A percentile compares a stretch with the other conserved stretches of the same genome.
These are phyloP conservation scores for Formica aserva DNA, from an alignment of 2,888 invertebrate species.

Conservation along the genomic window DNA sequence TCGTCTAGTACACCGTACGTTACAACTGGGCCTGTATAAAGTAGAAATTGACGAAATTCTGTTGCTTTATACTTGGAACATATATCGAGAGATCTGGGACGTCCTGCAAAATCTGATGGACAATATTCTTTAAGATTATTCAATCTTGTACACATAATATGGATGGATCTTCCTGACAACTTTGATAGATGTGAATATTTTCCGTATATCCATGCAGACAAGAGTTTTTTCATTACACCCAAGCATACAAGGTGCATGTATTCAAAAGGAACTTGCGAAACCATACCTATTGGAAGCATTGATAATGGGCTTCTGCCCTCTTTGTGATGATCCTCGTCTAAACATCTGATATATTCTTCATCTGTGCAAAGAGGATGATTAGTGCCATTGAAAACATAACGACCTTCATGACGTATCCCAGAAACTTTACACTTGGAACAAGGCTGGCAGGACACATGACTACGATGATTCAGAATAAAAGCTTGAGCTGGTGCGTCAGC, in stretches of 20 bases:
- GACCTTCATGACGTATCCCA: not conserved
- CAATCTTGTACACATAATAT: not conserved
- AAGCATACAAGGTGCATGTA: slow-evolving; percentile 14
- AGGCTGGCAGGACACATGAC: not conserved
- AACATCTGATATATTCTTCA: not conserved
- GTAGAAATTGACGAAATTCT: slow-evolving; percentile 1
- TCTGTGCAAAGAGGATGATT: not conserved
- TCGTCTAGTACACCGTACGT: not conserved
- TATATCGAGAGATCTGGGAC: not conserved
- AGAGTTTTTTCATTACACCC: not conserved
- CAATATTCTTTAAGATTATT: not conserved
- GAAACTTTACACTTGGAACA: slow-evolving; percentile 6
- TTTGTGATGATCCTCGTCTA: slow-evolving; percentile 9
- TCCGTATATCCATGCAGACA: not conserved
- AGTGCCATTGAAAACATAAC: not conserved
- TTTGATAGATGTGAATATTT: not conserved
- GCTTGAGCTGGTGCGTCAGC: slow-evolving; percentile 6
- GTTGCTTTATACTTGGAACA: not conserved
- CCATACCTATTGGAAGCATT: not conserved
- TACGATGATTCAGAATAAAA: slow-evolving; percentile 6
- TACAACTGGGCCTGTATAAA: slow-evolving; percentile 2
- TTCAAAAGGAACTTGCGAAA: slow-evolving; percentile 5
- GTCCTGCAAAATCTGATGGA: slow-evolving; percentile 3
- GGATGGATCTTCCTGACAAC: not conserved
- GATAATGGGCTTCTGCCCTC: not conserved